Percentiles rank a stretch among this genome's conserved stretches.
These are phyloP conservation scores for Allygus modestus DNA, from an alignment of 2,888 invertebrate genomes.

Conservation along the genomic window DNA sequence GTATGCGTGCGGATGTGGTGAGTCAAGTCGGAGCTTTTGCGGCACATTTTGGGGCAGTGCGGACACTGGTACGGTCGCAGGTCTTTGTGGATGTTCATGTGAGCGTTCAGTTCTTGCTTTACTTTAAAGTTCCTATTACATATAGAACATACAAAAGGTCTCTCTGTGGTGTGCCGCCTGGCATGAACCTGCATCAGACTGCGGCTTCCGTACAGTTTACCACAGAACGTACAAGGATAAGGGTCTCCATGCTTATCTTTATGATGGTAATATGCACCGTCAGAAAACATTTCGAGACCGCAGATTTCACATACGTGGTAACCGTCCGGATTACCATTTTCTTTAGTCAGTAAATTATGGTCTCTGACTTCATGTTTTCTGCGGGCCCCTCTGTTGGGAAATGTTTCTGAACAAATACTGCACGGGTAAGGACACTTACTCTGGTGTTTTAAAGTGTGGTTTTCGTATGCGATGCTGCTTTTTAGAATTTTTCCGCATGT, in stretches of 20 bases:
- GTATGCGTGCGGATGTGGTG: conserved; percentile 59
- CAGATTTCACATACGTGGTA: conserved; percentile 67
- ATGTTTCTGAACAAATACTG: conserved; percentile 62
- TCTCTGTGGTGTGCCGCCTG: conserved; percentile 69
- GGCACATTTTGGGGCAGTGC: conserved; percentile 76
- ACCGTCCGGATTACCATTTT: conserved; percentile 64
- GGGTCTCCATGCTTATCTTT: conserved; percentile 73
- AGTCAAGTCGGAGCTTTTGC: conserved; percentile 53
- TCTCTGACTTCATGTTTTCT: conserved; percentile 65
- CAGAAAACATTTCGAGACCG: conserved; percentile 65
- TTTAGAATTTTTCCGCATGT: conserved; percentile 49
- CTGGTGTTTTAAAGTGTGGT: conserved; percentile 40
- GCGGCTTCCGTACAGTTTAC: conserved; percentile 75
- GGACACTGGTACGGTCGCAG: conserved; percentile 77
- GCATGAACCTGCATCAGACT: conserved; percentile 75
- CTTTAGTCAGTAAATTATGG: conserved; percentile 65
- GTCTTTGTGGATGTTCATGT: conserved; percentile 74
- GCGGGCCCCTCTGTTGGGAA: conserved; percentile 66
- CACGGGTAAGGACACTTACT: conserved; percentile 60
- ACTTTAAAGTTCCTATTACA: conserved; percentile 68
- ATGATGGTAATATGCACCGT: conserved; percentile 63
- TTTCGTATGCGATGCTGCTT: conserved; percentile 54
- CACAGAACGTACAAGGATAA: conserved; percentile 75
- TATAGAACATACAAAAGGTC: conserved; percentile 70
- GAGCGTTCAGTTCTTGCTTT: conserved; percentile 65